Evolutionary conservation across 2,888 invertebrate species (phyloP).

Genomic region (Xanthorhoe designata): DNA sequence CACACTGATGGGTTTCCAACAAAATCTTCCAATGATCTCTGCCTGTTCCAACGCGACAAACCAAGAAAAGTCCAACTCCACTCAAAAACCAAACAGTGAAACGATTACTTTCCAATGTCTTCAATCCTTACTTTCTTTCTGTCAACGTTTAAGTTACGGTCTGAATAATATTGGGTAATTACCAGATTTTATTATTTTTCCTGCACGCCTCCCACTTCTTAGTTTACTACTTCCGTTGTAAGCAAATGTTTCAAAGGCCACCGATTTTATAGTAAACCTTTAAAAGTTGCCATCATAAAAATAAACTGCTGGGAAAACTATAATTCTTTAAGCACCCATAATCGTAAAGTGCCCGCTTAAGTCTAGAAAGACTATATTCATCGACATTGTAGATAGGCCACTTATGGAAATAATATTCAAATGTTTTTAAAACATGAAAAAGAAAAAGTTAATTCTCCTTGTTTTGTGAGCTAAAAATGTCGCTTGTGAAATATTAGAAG

Average conservation of each 20-base stretch:
- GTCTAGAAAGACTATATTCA: constrained; percentile 14
- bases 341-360: constrained; percentile 19
- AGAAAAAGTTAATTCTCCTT: background rate
- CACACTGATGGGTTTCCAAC: too few relatives aligned
- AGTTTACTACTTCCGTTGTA: constrained; percentile 21
- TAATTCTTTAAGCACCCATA: constrained; percentile 10
- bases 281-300: constrained; percentile 11
- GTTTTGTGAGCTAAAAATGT: constrained; percentile 1
- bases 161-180: constrained; percentile 9
- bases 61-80: background rate
- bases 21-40: too few relatives aligned
- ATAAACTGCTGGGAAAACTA: constrained; percentile 1
- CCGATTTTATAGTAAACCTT: constrained; percentile 18
- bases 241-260: constrained; percentile 14
- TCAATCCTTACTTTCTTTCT: constrained; percentile 12
- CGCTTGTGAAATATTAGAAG: background rate
- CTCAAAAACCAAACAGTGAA: constrained; percentile 1
- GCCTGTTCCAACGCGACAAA: too few relatives aligned
- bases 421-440: constrained; percentile 9
- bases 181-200: constrained; percentile 10
- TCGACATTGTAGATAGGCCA: constrained; percentile 4
- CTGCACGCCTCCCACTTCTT: constrained; percentile 5
- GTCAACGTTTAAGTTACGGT: constrained; percentile 3
- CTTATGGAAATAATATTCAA: constrained; percentile 12
- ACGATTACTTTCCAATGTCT: constrained; percentile 5